A percentile compares a stretch with the other conserved stretches of the same genome.
Conservation (phyloP, 2,888 invertebrate genomes). For the Parnassius mnemosyne region DNA sequence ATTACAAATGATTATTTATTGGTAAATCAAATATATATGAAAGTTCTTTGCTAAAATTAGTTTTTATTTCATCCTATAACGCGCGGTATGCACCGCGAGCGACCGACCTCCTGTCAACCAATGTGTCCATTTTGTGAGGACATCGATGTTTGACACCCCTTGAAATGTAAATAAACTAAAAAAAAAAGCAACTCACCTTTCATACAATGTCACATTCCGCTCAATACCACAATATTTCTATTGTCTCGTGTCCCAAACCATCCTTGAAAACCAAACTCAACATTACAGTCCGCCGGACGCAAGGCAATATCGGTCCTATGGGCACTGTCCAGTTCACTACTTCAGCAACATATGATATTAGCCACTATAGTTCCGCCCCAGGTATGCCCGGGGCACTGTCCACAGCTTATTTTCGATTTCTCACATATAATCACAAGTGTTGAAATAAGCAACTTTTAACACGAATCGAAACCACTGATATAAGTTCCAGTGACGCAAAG, state of each 20-base stretch:
- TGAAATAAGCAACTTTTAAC: slow-evolving; percentile 63
- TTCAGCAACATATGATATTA: slow-evolving; percentile 78
- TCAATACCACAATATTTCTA: slow-evolving; percentile 75
- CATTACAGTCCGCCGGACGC: slow-evolving; percentile 75
- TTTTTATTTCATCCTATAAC: slow-evolving; percentile 42
- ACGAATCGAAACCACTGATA: slow-evolving; percentile 71
- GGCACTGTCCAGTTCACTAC: slow-evolving; percentile 77
- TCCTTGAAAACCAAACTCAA: slow-evolving; percentile 74
- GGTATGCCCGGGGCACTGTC: slow-evolving; percentile 56
- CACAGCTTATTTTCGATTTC: slow-evolving; percentile 59
- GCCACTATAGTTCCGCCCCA: slow-evolving; percentile 65
- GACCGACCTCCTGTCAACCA: slow-evolving; percentile 58
- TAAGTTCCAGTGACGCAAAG: slow-evolving; percentile 82
- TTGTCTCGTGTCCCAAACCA: slow-evolving; percentile 71
- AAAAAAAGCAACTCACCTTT: slow-evolving; percentile 69
- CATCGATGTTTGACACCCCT: slow-evolving; percentile 51
- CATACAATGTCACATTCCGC: slow-evolving; percentile 81
- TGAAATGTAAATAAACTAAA: slow-evolving; percentile 75
- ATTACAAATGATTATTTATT: slow-evolving; percentile 16
- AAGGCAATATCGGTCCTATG: slow-evolving; percentile 78
- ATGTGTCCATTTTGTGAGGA: slow-evolving; percentile 70
- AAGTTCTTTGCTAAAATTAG: slow-evolving; percentile 30
- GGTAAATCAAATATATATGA: neutral
- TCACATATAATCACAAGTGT: slow-evolving; percentile 64
- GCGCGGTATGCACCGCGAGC: slow-evolving; percentile 49